Evolutionary conservation across 1,140 invertebrate genomes (phyloP), one percentile per base, ranked within the genome.

Genomic region (Saccostrea cuccullata): DNA sequence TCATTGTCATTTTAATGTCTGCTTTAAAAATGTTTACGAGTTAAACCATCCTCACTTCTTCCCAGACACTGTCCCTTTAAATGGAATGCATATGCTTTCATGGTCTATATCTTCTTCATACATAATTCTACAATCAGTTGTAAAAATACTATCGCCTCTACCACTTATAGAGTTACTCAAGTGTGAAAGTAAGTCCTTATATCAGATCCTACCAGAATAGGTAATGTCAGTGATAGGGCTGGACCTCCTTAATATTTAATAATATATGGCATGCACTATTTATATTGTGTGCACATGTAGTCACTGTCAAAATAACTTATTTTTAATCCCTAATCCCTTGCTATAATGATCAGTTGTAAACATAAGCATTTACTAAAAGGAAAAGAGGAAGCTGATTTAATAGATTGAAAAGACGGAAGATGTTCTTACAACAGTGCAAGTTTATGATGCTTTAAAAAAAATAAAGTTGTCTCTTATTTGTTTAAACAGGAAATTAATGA

Each of bases 131-230:
- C 23, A 36, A 73, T 73, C 23, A 73, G 13, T 15, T 77, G 70
- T 77, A 77, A 77, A 73, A 36, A 77, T 36, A 77, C 70, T 12
- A 77, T 77, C 70, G 13, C 15, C 70, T 77, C 70, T 64, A 13
- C 20, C 6, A n/a, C 15, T n/a, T 23, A 15, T 4, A 77, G 1
- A 77, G 15, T 77, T 30, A 77, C 70, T 77, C 70, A 77, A 15
- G 70, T 36, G 30, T 77, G 70, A 77, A 77, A 26, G 26, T 26
- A 77, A 77, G 15, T 77, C 70, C 70, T 77, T 30, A 77, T 77
- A 26, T 30, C 26, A 12, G 6, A 67, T 23, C 23, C 9, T 67
- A 20, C 20, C 60, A n/a, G 8, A 8, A 23, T n/a, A 8, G 60
- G 60, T 20, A 67, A 47, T 20, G 8, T n/a, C 8, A 6, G n/a